phyloP scores from a whole-genome alignment of 1,140 invertebrate species.

The Bombus breviceps region DNA sequence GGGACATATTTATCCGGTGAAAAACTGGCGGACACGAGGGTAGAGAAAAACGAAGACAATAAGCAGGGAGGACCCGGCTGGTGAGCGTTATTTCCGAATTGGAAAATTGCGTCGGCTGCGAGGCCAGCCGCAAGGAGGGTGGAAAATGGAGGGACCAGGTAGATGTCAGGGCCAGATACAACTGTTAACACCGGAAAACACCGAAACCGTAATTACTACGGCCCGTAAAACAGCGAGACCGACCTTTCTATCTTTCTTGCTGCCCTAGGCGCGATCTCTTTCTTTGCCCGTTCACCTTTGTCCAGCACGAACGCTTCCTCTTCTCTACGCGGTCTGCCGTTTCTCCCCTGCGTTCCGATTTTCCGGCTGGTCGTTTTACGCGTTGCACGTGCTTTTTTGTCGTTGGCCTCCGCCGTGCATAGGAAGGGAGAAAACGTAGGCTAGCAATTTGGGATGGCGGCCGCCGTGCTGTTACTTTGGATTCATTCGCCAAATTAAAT shows the following conservation, averaged over 20 bases:
- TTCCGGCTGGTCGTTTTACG: constrained; percentile 6
- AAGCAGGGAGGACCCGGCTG: background rate
- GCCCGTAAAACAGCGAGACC: constrained; percentile 61
- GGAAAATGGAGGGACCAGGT: constrained; percentile 9
- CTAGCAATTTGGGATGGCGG: constrained; percentile 27
- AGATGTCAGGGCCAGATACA: constrained; percentile 74
- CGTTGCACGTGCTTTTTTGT: background rate
- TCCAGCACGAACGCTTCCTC: background rate
- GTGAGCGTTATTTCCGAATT: constrained; percentile 25
- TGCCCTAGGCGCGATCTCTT: background rate
- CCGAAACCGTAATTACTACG: constrained; percentile 75
- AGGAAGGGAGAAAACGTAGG: background rate
- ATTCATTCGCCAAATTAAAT: constrained; percentile 1
- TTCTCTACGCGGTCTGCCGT: too few species aligned
- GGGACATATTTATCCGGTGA: background rate
- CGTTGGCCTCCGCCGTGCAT: background rate
- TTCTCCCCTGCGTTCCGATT: background rate
- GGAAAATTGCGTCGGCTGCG: constrained; percentile 21
- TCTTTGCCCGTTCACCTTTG: background rate
- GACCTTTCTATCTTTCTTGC: constrained; percentile 19
- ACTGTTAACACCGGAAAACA: constrained; percentile 67
- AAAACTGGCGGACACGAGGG: background rate
- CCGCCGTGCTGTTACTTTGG: background rate
- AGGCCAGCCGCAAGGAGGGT: constrained; percentile 21
- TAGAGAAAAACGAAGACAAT: background rate